phyloP scores from a whole-genome alignment of 1,140 invertebrate species.

The Octopus bimaculoides region DNA sequence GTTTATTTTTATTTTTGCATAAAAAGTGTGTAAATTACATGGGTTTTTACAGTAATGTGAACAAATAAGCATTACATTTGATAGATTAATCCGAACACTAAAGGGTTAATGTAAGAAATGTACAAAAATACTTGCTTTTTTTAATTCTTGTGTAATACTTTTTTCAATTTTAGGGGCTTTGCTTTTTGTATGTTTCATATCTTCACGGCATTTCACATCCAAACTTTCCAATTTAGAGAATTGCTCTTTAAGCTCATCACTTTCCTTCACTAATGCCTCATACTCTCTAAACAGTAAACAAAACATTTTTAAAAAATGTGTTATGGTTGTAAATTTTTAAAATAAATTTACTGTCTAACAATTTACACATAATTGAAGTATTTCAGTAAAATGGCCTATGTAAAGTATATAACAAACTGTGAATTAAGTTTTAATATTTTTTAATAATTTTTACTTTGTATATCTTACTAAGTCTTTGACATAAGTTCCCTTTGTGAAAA shows the following conservation, averaged over 20 bases:
- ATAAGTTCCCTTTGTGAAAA: no score
- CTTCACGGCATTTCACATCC: constrained; percentile 55
- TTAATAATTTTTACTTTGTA: no score
- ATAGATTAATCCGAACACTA: no score
- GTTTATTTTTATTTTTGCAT: no score
- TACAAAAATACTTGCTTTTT: constrained; percentile 42
- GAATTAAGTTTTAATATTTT: neutral
- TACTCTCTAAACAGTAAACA: constrained; percentile 38
- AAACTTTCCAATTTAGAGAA: constrained; percentile 56
- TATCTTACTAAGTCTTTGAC: no score
- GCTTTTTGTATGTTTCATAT: constrained; percentile 56
- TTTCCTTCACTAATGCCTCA: constrained; percentile 47
- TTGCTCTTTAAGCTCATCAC: constrained; percentile 53
- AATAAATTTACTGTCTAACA: no score
- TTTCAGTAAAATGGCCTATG: neutral
- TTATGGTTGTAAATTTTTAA: no score
- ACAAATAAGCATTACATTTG: no score
- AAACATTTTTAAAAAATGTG: neutral
- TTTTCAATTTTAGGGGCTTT: constrained; percentile 56
- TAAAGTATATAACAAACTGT: neutral
- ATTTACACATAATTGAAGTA: neutral
- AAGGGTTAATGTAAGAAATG: no score
- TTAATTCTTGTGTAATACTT: constrained; percentile 50
- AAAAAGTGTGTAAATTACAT: no score
- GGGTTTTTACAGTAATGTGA: no score